These are phyloP conservation scores for Cyprinodon diabolis DNA, from an alignment of 2,797 vertebrate genomes.

Conservation along the genomic window DNA sequence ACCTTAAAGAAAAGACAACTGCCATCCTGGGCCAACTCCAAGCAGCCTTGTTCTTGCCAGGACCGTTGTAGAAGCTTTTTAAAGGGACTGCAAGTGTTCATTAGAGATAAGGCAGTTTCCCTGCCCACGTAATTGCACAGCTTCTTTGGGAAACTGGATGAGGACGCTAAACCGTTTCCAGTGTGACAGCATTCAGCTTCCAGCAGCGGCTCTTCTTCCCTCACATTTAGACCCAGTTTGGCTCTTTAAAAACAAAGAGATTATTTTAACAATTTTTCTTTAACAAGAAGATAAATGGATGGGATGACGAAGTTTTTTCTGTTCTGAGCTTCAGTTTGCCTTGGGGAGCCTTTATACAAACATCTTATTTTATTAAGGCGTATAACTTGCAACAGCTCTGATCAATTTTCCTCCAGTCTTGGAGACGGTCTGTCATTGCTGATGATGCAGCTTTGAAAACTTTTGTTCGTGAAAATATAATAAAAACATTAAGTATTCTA, in stretches of 20 bases:
- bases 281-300: conserved; percentile 43
- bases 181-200: conserved; percentile 54
- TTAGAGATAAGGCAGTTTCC: conserved; percentile 83
- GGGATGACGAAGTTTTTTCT: conserved; percentile 19
- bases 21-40: not conserved
- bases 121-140: conserved; percentile 75
- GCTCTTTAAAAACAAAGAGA: conserved; percentile 52
- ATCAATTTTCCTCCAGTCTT: not conserved
- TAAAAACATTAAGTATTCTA: too few species aligned
- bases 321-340: not conserved
- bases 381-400: not conserved
- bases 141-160: conserved; percentile 64
- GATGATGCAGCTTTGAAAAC: not conserved
- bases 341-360: not conserved
- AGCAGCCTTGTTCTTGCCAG: conserved; percentile 26
- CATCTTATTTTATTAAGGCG: not conserved
- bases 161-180: conserved; percentile 62
- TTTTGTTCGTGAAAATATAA: not conserved
- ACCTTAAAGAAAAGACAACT: conserved; percentile 21
- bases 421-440: not conserved
- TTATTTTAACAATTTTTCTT: conserved; percentile 28
- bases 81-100: conserved; percentile 79
- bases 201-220: conserved; percentile 42
- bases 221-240: conserved; percentile 64
- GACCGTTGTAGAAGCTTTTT: conserved; percentile 71